Evolutionary conservation across 2,888 invertebrate genomes (phyloP), one percentile per base, ranked within the genome.

Genomic region (Himalopsyche japonica): DNA sequence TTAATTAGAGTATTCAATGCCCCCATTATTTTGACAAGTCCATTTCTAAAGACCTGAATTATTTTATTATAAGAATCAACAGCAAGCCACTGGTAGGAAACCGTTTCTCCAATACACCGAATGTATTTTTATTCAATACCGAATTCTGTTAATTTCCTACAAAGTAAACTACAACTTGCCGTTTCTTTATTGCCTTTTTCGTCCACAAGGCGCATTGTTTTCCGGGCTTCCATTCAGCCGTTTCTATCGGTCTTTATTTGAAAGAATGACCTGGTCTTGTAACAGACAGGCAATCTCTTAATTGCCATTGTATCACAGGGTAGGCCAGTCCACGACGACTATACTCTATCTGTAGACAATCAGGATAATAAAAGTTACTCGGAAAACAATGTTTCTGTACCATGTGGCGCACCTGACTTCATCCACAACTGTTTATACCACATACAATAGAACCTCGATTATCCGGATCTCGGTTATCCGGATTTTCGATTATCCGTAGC

Each of bases 271-370:
- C 81, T 76, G 79, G 57, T 57, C 57, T 81, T 81, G 84, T 81
- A 79, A 81, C 81, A 48, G 84, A 84, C 84, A 81, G 81, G 81
- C 84, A 81, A 84, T 84, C 81, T 84, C 84, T 84, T 84, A 84
- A 84, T 84, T 84, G 84, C 81, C 76, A 84, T 84, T 84, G 84
- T 84, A 81, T 84, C 84, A 64, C 64, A 30, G 81, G 30, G 57
- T 7, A 6, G 57, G 6, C n/a, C 57, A 57, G 57, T 57, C 57
- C 57, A 57, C 24, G 57, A 24, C 10, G 20, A 10, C 57, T 57
- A 24, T 57, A 20, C 10, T n/a, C 79, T 76, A 43, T 82, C 64
- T 76, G 47, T 32, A 79, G 84, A 84, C 84, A 84, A 84, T 84
- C 84, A 82, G 82, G 79, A 49, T 82, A 82, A 82, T 84, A 84